phyloP scores from a whole-genome alignment of 64 coral and sea anemone species.

The Trachythela sp. region DNA sequence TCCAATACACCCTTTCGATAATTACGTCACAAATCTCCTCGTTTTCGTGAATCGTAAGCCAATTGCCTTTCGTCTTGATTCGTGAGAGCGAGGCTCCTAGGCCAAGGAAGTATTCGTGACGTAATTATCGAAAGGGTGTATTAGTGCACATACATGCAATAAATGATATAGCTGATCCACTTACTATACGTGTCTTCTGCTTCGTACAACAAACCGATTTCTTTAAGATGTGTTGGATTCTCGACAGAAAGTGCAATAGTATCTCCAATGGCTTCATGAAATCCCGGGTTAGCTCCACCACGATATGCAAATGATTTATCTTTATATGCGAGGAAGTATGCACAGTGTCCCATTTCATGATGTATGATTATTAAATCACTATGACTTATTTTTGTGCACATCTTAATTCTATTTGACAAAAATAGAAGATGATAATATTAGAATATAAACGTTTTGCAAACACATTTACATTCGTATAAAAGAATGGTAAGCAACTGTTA shows the following conservation, averaged over 20 bases:
- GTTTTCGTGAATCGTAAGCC: too few relatives aligned
- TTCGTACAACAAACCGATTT: constrained; percentile 67
- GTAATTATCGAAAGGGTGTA: background rate
- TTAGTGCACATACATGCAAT: too few relatives aligned
- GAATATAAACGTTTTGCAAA: background rate
- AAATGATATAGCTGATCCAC: background rate
- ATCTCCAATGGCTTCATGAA: constrained; percentile 97
- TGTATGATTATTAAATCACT: constrained; percentile 77
- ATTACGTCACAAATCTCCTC: too few relatives aligned
- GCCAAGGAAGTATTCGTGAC: too few relatives aligned
- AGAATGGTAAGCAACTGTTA: too few relatives aligned
- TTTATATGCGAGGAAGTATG: constrained; percentile 92
- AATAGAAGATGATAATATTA: background rate
- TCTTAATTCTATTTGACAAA: constrained; percentile 66
- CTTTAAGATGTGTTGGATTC: constrained; percentile 81
- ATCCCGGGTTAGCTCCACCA: constrained; percentile 88
- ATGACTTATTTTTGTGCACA: constrained; percentile 85
- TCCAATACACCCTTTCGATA: too few relatives aligned
- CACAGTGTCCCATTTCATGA: constrained; percentile 95
- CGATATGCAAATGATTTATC: constrained; percentile 81
- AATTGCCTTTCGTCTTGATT: too few relatives aligned
- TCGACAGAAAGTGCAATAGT: constrained; percentile 87
- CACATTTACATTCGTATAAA: too few relatives aligned
- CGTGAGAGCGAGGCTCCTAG: too few relatives aligned
- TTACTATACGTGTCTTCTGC: constrained; percentile 59